Base-by-base conservation (phyloP, 1,140 invertebrate species). In the Atopsyche davidsoni region DNA sequence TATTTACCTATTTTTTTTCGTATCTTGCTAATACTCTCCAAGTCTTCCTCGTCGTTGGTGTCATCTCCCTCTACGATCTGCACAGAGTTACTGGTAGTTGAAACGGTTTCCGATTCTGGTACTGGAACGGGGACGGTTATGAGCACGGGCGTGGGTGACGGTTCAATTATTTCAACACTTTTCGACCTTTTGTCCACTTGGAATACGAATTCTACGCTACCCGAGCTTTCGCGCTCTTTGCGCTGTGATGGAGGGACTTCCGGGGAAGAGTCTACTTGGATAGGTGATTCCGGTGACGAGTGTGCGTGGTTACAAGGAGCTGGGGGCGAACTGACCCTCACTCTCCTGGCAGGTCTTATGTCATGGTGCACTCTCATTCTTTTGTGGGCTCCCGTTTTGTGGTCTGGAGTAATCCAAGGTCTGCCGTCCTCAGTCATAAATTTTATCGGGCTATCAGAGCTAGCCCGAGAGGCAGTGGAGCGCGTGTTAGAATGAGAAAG, bases 1-100 rank as follows among this genome's bases (percentile, higher is more conserved):
- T 13, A 18, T 21, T 53, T 53, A 57, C 55, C 55, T 57, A 11
- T 50, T 31, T 57, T 57, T 36, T 52, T 57, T 9, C 21, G 24
- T 14, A 57, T 57, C 13, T 31, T 42, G 39, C 55, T 57, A 21
- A 44, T 51, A 24, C 28, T 41, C 13, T 36, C 23, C 1, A 57
- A 38, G 7, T 57, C 55, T 7, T 46, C 50, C 10, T 9, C 42
- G 13, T 50, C 51, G 14, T 34, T 25, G 3, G 13, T 18, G 23
- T 16, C 19, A 47, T 48, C 39, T 3, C 36, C 28, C 14, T 41
- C 49, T 10, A 52, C 49, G 7, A 56, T 39, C 34, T 56, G 48
- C 11, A 56, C 54, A 14, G 54, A 56, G 19, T 44, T 51, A 28
- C 41, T 52, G 24, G n/a, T n/a, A n/a, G n/a, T n/a, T n/a, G n/a